Conservation (phyloP, 2,888 invertebrate species). For the Nasonia oneida region DNA sequence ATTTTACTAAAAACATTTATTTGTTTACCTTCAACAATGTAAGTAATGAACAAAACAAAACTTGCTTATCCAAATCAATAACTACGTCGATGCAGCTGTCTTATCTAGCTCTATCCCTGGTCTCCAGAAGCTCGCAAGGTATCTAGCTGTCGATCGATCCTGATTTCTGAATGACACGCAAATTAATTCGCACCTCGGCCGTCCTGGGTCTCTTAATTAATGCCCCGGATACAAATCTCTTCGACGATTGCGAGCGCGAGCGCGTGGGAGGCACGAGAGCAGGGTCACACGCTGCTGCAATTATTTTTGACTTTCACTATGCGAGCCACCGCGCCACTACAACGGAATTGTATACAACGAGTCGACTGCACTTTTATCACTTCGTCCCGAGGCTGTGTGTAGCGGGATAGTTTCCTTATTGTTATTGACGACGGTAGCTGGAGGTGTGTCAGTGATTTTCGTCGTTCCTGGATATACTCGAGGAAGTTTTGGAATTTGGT, state of each 20-base stretch:
- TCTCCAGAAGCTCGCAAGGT: no score
- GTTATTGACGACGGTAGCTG: conserved; percentile 19
- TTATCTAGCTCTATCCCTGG: no score
- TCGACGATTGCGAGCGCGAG: no score
- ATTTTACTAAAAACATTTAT: no score
- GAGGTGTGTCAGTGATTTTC: conserved; percentile 9
- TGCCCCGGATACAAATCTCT: conserved; percentile 22
- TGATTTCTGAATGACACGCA: background rate
- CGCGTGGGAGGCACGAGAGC: conserved; percentile 51
- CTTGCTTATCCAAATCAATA: no score
- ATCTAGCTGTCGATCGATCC: conserved; percentile 10
- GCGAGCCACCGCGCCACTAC: conserved; percentile 26
- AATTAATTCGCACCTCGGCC: background rate
- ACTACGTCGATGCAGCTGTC: no score
- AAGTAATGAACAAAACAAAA: no score
- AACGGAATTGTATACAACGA: no score
- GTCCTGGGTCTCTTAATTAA: conserved; percentile 8
- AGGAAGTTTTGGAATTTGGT: background rate
- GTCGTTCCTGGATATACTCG: background rate
- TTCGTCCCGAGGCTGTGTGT: conserved; percentile 1
- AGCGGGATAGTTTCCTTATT: conserved; percentile 24
- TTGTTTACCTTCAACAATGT: no score
- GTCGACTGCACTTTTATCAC: background rate
- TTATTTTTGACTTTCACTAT: conserved; percentile 67
- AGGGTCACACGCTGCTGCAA: conserved; percentile 52